A percentile compares a stretch with the other conserved stretches of the same genome.
Conservation (phyloP, 2,113 vertebrate species). For the Anhinga anhinga region DNA sequence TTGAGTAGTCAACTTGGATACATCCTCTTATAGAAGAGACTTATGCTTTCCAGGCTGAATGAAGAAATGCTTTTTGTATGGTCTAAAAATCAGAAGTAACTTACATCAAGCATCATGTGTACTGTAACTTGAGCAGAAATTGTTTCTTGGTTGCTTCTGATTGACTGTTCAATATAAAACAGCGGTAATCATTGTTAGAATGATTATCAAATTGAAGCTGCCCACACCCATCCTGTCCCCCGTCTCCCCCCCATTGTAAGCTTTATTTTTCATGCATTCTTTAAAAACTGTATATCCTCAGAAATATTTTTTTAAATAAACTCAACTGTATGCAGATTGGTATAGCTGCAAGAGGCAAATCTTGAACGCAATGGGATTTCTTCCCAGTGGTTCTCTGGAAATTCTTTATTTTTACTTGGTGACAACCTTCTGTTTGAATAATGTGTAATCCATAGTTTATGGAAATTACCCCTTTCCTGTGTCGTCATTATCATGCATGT, state of each 20-base stretch:
- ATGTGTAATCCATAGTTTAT: not conserved
- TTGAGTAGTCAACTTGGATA: not conserved
- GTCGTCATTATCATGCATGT: not conserved
- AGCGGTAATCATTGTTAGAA: not conserved
- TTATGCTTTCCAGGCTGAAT: not conserved
- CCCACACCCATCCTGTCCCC: no score
- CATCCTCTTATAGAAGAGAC: not conserved
- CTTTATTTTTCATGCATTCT: not conserved
- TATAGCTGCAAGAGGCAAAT: not conserved
- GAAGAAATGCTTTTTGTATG: not conserved
- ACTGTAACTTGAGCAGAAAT: not conserved
- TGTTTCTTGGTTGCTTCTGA: not conserved
- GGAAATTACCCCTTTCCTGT: not conserved
- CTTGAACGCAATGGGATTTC: not conserved
- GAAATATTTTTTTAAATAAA: not conserved
- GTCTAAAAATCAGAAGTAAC: not conserved
- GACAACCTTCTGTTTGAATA: not conserved
- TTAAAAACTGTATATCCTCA: not conserved
- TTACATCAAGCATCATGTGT: not conserved
- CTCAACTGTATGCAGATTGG: not conserved
- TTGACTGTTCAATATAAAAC: not conserved
- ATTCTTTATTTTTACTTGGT: not conserved
- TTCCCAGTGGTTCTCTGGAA: not conserved
- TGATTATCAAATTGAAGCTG: not conserved
- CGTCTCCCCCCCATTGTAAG: not conserved